Evolutionary conservation across 2,113 vertebrate species (phyloP).

Genomic region (Typhlomys cinereus): DNA sequence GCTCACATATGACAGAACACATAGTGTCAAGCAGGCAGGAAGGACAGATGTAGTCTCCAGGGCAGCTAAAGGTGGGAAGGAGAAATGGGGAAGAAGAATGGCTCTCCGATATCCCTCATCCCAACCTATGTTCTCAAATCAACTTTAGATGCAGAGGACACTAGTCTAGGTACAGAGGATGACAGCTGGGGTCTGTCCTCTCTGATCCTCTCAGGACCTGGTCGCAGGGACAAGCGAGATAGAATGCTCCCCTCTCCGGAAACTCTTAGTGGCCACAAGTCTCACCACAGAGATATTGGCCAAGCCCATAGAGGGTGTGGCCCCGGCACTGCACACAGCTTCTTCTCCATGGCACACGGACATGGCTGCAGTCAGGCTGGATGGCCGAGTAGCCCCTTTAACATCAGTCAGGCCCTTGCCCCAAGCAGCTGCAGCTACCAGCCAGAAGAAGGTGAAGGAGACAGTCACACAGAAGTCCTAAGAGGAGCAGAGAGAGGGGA

Average conservation of each 20-base stretch:
- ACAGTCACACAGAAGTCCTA: conserved; percentile 94
- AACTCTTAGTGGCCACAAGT: not conserved
- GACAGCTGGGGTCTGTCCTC: not conserved
- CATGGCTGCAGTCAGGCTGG: conserved; percentile 77
- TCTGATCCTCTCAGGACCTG: not conserved
- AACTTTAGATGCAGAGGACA: not conserved
- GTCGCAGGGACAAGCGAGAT: not conserved
- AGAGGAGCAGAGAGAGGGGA: not conserved
- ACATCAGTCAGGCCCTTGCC: conserved; percentile 94
- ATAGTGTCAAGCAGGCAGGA: not conserved
- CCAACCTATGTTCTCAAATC: not conserved
- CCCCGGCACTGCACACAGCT: conserved; percentile 83
- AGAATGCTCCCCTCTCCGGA: not conserved
- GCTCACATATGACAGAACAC: rapidly evolving
- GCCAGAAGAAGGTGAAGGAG: conserved; percentile 94
- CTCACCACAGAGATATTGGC: conserved; percentile 97
- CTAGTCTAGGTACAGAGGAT: not conserved
- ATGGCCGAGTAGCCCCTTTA: conserved; percentile 88
- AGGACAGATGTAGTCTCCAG: not conserved
- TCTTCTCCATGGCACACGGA: conserved; percentile 70
- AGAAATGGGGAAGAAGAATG: not conserved
- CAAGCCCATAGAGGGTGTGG: conserved; percentile 90
- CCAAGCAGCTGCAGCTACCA: conserved; percentile 94
- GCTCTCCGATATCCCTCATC: not conserved
- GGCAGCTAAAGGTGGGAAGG: not conserved